These are phyloP conservation scores for Sarcophaga subvicina DNA, from an alignment of 2,888 invertebrate species.

Conservation along the genomic window DNA sequence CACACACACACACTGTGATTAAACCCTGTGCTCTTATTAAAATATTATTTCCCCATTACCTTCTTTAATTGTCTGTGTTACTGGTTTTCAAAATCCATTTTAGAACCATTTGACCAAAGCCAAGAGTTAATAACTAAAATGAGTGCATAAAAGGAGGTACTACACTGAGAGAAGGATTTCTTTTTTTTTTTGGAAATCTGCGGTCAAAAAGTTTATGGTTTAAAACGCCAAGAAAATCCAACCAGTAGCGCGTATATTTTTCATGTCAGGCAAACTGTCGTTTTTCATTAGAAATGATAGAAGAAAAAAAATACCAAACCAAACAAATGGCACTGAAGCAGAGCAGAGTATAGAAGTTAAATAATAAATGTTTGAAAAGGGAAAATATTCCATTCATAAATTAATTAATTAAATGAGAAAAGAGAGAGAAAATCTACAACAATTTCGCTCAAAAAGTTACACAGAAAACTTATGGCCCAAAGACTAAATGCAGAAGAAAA, in stretches of 20 bases:
- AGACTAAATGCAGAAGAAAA: conserved; percentile 13
- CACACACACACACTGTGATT: conserved; percentile 21
- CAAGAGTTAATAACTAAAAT: conserved; percentile 63
- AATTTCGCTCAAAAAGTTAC: conserved; percentile 45
- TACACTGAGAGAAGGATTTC: not conserved
- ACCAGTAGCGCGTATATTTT: conserved; percentile 52
- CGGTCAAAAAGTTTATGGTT: conserved; percentile 65
- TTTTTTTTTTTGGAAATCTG: conserved; percentile 18
- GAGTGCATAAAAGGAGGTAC: not conserved
- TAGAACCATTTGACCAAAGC: not conserved
- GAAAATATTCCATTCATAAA: conserved; percentile 74
- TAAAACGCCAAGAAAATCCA: conserved; percentile 13
- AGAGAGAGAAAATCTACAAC: conserved; percentile 57
- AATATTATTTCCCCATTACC: conserved; percentile 27
- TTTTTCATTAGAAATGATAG: conserved; percentile 71
- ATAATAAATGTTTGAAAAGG: conserved; percentile 66
- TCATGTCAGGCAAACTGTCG: conserved; percentile 68
- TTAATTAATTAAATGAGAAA: conserved; percentile 75
- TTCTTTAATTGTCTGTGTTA: conserved; percentile 52
- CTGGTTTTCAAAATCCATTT: conserved; percentile 16
- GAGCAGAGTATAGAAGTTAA: conserved; percentile 39
- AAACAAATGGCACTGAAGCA: not conserved
- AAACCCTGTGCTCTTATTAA: not conserved
- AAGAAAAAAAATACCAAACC: conserved; percentile 18
- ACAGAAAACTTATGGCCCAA: conserved; percentile 25